Percentiles rank a stretch among this genome's conserved stretches.
Conservation (phyloP, 2,113 vertebrate species). For the Laticauda laticaudata region DNA sequence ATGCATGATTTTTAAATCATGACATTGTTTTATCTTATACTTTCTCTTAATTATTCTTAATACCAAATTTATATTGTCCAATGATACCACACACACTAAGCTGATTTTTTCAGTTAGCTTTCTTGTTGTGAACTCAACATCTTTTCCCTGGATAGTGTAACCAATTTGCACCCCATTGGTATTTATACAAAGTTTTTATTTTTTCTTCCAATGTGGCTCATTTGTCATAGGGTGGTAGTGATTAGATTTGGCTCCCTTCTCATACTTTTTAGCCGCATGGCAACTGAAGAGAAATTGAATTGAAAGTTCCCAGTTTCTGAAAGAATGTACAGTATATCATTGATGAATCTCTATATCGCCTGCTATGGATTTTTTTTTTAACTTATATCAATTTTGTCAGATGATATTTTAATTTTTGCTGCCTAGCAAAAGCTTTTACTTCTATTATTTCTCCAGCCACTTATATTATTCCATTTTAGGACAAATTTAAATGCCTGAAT, state of each 20-base stretch:
- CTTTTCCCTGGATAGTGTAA: neutral
- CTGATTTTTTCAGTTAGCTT: neutral
- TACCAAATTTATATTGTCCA: neutral
- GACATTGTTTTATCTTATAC: neutral
- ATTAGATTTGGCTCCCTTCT: neutral
- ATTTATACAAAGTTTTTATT: neutral
- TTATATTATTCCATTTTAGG: conserved; percentile 18
- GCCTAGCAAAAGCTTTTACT: neutral
- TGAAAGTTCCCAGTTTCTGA: conserved; percentile 14
- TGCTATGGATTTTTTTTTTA: neutral
- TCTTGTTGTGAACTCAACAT: neutral
- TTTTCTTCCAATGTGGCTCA: neutral
- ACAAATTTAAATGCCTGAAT: conserved; percentile 24
- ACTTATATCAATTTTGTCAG: neutral
- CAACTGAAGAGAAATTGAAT: conserved; percentile 7
- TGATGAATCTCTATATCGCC: neutral
- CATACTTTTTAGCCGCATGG: neutral
- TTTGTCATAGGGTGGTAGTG: neutral
- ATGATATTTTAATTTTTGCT: conserved; percentile 24
- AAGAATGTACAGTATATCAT: neutral
- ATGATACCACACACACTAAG: neutral
- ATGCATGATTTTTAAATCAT: neutral
- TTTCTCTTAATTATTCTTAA: neutral
- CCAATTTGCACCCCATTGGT: neutral
- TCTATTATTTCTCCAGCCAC: neutral